Conservation (phyloP, 1,140 invertebrate genomes). For the Drosophila varians region DNA sequence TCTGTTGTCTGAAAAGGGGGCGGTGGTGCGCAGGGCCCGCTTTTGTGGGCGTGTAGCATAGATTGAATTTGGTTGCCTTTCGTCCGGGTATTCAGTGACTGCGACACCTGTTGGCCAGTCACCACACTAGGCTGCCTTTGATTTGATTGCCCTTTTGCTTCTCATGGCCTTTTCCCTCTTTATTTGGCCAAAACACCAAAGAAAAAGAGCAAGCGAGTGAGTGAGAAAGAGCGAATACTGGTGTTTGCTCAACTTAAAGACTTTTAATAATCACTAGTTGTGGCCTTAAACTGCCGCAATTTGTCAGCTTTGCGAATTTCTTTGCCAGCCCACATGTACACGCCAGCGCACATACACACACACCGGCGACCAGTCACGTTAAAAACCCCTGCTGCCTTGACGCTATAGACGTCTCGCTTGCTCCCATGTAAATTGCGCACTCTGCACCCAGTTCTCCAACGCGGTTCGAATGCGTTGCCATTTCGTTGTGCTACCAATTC, state of each 20-base stretch:
- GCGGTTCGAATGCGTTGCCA: conserved; percentile 42
- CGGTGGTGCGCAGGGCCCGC: conserved; percentile 33
- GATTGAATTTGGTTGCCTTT: neutral
- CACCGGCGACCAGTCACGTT: conserved; percentile 69
- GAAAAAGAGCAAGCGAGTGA: neutral
- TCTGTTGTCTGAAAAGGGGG: conserved; percentile 35
- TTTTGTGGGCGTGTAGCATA: conserved; percentile 54
- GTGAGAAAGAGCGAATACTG: neutral
- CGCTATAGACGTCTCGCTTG: conserved; percentile 50
- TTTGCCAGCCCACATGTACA: conserved; percentile 32
- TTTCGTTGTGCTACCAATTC: conserved; percentile 40
- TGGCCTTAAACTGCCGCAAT: conserved; percentile 41
- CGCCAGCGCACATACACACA: conserved; percentile 32
- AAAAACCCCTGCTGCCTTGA: conserved; percentile 68
- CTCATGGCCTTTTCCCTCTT: neutral
- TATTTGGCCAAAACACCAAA: neutral
- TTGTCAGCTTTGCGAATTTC: conserved; percentile 55
- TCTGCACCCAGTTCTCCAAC: conserved; percentile 49
- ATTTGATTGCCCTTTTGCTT: conserved; percentile 32
- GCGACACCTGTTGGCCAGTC: conserved; percentile 52
- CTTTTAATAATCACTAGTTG: conserved; percentile 27
- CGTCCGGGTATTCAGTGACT: conserved; percentile 16
- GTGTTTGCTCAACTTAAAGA: conserved; percentile 36
- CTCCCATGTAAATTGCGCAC: conserved; percentile 30
- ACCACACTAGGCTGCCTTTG: conserved; percentile 15